A percentile compares a stretch with the other conserved stretches of the same genome.
Conservation (phyloP, 2,113 vertebrate species). For the Panthera tigris region DNA sequence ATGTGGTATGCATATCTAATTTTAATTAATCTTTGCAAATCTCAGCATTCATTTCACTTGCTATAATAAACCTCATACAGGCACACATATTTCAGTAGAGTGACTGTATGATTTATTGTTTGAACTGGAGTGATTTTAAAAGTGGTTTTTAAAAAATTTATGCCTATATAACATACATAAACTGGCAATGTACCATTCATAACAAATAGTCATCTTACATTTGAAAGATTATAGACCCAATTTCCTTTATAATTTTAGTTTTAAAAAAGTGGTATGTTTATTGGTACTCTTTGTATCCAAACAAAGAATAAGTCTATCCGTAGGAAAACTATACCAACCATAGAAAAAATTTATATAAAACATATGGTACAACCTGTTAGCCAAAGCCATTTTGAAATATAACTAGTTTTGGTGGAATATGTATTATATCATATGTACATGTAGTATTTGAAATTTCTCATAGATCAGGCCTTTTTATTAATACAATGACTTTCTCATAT, state of each 20-base stretch:
- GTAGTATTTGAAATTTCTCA: not conserved
- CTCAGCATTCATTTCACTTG: not conserved
- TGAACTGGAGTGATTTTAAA: not conserved
- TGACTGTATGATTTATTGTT: not conserved
- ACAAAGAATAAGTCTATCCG: not conserved
- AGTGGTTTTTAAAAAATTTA: not conserved
- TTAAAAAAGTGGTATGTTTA: not conserved
- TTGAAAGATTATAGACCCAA: not conserved
- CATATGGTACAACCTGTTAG: not conserved
- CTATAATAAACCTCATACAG: not conserved
- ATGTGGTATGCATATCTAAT: not conserved
- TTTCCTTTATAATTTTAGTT: conserved; percentile 1
- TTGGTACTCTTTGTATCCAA: not conserved
- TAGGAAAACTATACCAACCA: not conserved
- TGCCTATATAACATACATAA: not conserved
- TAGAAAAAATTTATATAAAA: not conserved
- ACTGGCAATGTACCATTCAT: not conserved
- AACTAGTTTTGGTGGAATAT: not conserved
- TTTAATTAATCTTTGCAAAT: not conserved
- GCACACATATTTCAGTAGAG: not conserved
- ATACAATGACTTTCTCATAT: not conserved
- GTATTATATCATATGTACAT: not conserved
- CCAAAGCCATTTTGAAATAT: not conserved
- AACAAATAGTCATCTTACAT: not conserved
- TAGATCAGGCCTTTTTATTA: not conserved